Conservation (phyloP, 2,888 invertebrate genomes). For the Colletes collaris region DNA sequence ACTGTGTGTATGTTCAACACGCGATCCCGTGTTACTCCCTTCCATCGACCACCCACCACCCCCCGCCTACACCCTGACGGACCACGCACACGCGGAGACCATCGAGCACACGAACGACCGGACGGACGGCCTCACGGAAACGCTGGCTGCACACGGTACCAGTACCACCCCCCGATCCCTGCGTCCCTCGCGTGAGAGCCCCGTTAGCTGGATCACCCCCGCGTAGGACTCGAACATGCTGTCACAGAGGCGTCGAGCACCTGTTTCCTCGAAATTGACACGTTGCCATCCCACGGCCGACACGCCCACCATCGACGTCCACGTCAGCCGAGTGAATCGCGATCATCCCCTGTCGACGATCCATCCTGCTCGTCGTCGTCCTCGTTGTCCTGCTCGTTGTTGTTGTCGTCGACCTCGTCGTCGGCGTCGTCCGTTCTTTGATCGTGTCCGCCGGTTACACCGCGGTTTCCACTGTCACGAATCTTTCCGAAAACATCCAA, state of each 20-base stretch:
- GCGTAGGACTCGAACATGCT: slow-evolving; percentile 77
- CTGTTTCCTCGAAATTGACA: slow-evolving; percentile 81
- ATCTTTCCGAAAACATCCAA: too few species aligned
- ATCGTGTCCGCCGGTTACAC: slow-evolving; percentile 42
- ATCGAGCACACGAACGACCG: not conserved
- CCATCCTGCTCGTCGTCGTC: slow-evolving; percentile 60
- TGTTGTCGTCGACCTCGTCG: slow-evolving; percentile 51
- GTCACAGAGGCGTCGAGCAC: slow-evolving; percentile 81
- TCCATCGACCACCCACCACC: slow-evolving; percentile 45
- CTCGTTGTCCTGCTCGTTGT: slow-evolving; percentile 52
- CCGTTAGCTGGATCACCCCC: slow-evolving; percentile 68
- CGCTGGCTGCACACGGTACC: slow-evolving; percentile 36
- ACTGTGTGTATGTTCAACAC: slow-evolving; percentile 81
- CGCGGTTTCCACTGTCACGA: slow-evolving; percentile 8
- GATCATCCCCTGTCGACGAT: slow-evolving; percentile 69
- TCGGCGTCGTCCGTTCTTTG: slow-evolving; percentile 46
- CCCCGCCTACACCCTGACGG: too few species aligned
- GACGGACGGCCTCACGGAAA: slow-evolving; percentile 14
- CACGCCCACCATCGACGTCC: slow-evolving; percentile 72
- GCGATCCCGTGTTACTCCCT: slow-evolving; percentile 80
- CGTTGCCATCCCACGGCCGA: slow-evolving; percentile 73
- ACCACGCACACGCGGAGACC: too few species aligned
- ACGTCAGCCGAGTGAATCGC: slow-evolving; percentile 70
- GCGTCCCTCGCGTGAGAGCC: slow-evolving; percentile 47
- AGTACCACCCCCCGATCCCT: slow-evolving; percentile 23